Evolutionary conservation across 2,888 invertebrate genomes (phyloP), one percentile per base, ranked within the genome.

Genomic region (Cordilura impudica): DNA sequence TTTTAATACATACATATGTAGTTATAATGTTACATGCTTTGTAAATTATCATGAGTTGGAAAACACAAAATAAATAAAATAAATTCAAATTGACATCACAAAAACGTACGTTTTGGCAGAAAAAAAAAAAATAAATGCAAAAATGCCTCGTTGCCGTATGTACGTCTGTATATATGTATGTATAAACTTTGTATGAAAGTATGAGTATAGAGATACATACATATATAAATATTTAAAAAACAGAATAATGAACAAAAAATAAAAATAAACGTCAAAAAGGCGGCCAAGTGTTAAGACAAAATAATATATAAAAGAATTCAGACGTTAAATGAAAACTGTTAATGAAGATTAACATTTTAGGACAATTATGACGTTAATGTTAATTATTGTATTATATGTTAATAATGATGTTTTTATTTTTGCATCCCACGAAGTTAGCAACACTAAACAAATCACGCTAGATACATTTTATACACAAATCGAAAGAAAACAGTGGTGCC

Each of bases 51-150:
- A 23, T 51, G 23, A 1, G 8, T 26, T 23, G 12, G 2, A 21
- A 21, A n/a, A n/a, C 23, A 21, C 12, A n/a, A 21, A 49, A 49
- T 1, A 49, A n/a, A 21, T 51, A 23, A 51, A 51, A 51, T 51
- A 51, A 53, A 26, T 66, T 54, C 4, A 54, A 54, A 66, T 54
- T 53, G 65, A 39, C 65, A 66, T 53, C 51, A 53, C 53, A 66
- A 66, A n/a, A 66, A 53, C 39, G 21, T 53, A 43, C 39, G 53
- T 39, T 53, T 23, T 66, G 26, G 43, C 53, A 66, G 12, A 53
- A 51, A 2, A 21, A 51, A 2, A 21, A 66, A 31, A 35, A 39
- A 6, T 53, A 43, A 53, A 31, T 63, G 19, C 21, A 18, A 21
- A 10, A 43, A 45, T 45, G 29, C 12, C 16, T 35, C n/a, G n/a